Conservation (phyloP, 1,140 invertebrate species). For the Phthorimaea operculella region DNA sequence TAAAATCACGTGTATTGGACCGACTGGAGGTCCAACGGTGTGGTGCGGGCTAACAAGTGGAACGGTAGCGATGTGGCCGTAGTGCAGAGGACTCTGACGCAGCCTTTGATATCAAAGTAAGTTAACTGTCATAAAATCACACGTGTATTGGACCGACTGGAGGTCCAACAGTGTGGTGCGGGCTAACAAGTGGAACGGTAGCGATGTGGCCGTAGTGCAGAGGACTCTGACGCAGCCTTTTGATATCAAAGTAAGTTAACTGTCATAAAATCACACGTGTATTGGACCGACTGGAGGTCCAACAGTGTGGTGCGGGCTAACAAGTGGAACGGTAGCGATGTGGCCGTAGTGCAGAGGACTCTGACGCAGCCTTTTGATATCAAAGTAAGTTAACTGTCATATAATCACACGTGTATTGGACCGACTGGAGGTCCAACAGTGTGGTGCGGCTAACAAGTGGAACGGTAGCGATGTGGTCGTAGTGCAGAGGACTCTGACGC, state of each 20-base stretch:
- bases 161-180: constrained; percentile 59
- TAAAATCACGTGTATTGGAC: constrained; percentile 88
- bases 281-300: constrained; percentile 89
- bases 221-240: constrained; percentile 76
- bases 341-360: constrained; percentile 72
- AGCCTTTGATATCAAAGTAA: constrained; percentile 77
- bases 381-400: constrained; percentile 69
- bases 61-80: constrained; percentile 72
- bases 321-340: constrained; percentile 76
- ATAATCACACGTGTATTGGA: constrained; percentile 92
- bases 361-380: constrained; percentile 80
- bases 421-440: constrained; percentile 83
- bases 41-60: constrained; percentile 78
- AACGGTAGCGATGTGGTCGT: constrained; percentile 72
- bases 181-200: constrained; percentile 79
- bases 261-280: constrained; percentile 79
- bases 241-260: constrained; percentile 68
- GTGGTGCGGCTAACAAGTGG: constrained; percentile 79
- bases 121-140: constrained; percentile 38
- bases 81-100: constrained; percentile 72
- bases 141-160: constrained; percentile 96
- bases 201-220: constrained; percentile 72
- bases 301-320: constrained; percentile 72
- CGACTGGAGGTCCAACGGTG: constrained; percentile 73
- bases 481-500: constrained; percentile 74